Evolutionary conservation across 2,888 invertebrate genomes (phyloP).

Genomic region (Amitus sp.): DNA sequence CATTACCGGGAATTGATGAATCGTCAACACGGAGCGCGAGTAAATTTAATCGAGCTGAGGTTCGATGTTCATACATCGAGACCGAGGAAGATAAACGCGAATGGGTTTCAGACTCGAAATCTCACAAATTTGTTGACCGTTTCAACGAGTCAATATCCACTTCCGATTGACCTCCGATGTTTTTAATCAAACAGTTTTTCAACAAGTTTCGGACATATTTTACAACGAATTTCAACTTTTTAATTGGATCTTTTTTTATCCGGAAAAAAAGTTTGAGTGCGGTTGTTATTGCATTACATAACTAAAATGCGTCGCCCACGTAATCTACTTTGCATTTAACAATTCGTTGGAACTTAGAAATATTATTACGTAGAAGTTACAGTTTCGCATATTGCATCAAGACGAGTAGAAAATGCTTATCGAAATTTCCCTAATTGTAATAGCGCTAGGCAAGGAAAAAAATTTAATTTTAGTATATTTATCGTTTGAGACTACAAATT

Average conservation of each 20-base stretch:
- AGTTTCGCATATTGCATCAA: background rate
- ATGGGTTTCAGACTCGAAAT: no score
- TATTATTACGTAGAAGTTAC: conserved; percentile 4
- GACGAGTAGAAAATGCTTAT: background rate
- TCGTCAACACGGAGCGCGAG: no score
- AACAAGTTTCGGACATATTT: no score
- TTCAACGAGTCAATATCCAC: no score
- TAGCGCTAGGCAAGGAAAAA: background rate
- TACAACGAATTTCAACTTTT: no score
- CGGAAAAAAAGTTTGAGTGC: background rate
- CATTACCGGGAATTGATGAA: no score
- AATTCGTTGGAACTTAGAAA: background rate
- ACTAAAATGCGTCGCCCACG: background rate
- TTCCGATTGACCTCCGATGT: no score
- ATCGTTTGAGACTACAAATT: background rate
- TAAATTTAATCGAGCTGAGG: no score
- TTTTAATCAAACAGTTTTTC: no score
- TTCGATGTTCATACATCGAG: no score
- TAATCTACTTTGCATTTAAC: background rate
- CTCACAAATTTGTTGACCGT: no score
- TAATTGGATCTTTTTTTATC: background rate
- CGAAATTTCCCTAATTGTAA: background rate
- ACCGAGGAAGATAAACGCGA: no score
- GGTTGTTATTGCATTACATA: background rate
- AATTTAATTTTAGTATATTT: background rate